Evolutionary conservation across 2,113 vertebrate species (phyloP), one percentile per base, ranked within the genome.

Genomic region (Hemichromis elongatus): DNA sequence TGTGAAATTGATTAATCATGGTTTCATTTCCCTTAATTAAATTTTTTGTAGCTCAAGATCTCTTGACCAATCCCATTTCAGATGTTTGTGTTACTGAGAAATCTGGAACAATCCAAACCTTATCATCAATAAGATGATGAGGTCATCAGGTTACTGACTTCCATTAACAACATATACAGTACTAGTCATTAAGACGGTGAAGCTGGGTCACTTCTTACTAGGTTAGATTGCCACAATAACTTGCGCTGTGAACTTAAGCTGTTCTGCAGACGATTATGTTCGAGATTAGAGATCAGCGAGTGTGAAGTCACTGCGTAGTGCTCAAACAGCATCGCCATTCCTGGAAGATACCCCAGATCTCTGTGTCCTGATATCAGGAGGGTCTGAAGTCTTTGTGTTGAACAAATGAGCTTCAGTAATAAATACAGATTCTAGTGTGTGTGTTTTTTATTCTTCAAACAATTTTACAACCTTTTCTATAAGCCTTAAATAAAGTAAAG

Each of bases 381-480:
- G 28, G 0, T 61, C 9, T 0, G 28, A 11, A 61, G 57, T 61
- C 1, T 61, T 11, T 33, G 28, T 33, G 57, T 33, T 33, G 28
- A 30, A 30, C 9, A 14, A 59, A 37, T 40, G 40, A 40, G 40
- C 40, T 11, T 40, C 40, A 12, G 40, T 11, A 11, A 40, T 40
- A 12, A 40, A 40, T 40, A 11, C 9, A 40, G 40, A 40, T 40
- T 40, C 35, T 59, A n/a, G n/a, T 30, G 4, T 8, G 33, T 59
- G 5, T 0, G 10, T 59, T 59, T 59, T 10, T 0, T 33, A 1
- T 19, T 10, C 28, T 61, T 30, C 28, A 61, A 61, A 2, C 16
- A 19, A 33, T 2, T 59, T 33, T 33, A 61, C 57, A 19, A 11
- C 57, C 2, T 61, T 30, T 59, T 61, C 57, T 0, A 19, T 61